Evolutionary conservation across 2,113 vertebrate genomes (phyloP), one percentile per base, ranked within the genome.

Genomic region (Rhinolophus ferrumequinum): DNA sequence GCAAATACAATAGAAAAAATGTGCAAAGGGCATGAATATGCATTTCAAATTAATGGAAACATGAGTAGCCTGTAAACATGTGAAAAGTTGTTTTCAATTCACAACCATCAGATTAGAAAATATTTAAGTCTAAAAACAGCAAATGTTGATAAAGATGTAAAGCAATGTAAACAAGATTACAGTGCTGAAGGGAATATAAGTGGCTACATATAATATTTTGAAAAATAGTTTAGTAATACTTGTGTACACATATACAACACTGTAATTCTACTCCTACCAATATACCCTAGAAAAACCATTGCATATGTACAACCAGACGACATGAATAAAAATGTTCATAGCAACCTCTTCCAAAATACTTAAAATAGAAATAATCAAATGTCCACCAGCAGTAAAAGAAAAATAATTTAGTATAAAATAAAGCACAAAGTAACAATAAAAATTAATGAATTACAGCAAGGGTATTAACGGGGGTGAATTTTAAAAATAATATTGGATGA

Each of bases 91-190:
- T 33, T 64, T 19, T 38, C 84, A 88, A 77, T 35, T 77, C 24
- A 24, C 12, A 64, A 9, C 16, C 4, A 83, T 64, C 8, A 67
- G 15, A n/a, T 52, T 56, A 69, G 11, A 52, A 80, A 93, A 54
- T 54, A 81, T 90, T 82, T 93, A 91, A 70, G 75, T 82, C 41
- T 86, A 35, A 88, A 91, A 83, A 7, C 33, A 79, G 44, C 47
- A 83, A 79, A 47, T 72, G 6, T 33, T 72, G 30, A 8, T 56
- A 58, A 90, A 12, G n/a, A 38, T 54, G 24, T 66, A 38, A 88
- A 82, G 5, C 30, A 30, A 50, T 81, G 41, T 33, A 22, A 88
- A 64, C 11, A 95, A 86, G 22, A 70, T 66, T 38, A 58, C 10
- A 77, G 3, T 77, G 22, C 19, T 90, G 6, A 64, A 76, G 33